These are phyloP conservation scores for Hepsetus odoe DNA, from an alignment of 2,113 vertebrate genomes.

Conservation along the genomic window DNA sequence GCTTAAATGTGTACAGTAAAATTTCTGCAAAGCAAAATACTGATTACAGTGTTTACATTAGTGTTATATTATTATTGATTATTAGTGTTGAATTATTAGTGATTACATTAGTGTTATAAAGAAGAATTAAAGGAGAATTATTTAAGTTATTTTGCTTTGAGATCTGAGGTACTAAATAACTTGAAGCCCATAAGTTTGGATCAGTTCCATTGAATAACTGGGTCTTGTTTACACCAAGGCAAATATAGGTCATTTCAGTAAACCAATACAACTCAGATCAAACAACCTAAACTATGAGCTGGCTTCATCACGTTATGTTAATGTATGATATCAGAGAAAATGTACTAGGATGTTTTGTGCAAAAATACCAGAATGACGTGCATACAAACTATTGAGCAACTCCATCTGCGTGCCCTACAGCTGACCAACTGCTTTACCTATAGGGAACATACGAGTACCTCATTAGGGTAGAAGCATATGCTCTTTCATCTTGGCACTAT, in stretches of 20 bases:
- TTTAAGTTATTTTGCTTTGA: no score
- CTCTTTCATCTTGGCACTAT: neutral
- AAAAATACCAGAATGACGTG: neutral
- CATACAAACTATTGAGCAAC: neutral
- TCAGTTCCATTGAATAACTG: neutral
- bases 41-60: neutral
- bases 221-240: neutral
- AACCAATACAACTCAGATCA: neutral
- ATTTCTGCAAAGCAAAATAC: neutral
- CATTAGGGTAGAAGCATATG: conserved; percentile 29
- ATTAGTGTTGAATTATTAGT: no score
- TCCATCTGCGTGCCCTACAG: conserved; percentile 25
- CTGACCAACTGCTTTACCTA: conserved; percentile 7
- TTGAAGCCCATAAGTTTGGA: neutral
- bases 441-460: neutral
- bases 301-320: no score
- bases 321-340: no score
- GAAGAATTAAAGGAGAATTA: no score
- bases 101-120: neutral
- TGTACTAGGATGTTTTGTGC: neutral
- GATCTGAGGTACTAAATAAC: neutral
- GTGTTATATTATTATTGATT: no score
- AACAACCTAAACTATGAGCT: no score
- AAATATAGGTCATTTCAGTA: neutral
- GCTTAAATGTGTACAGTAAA: neutral